phyloP scores from a whole-genome alignment of 2,113 vertebrate species.

The Zapus hudsonius region DNA sequence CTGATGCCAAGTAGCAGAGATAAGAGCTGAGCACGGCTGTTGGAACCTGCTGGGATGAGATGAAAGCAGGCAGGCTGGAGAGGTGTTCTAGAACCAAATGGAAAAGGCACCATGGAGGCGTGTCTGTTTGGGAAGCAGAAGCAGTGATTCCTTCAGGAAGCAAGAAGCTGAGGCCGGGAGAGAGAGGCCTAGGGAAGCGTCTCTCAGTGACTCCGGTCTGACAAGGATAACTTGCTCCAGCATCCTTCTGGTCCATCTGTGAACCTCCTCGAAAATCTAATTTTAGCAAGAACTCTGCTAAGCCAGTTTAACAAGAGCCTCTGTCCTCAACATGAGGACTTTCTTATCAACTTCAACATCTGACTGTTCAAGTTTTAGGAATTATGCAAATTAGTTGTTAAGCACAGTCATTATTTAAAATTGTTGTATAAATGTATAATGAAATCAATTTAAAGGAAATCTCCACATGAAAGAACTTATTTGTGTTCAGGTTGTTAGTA shows the following conservation, averaged over 20 bases:
- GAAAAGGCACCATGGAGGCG: slow-evolving; percentile 12
- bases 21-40: slow-evolving; percentile 8
- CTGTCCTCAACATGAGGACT: background rate
- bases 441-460: background rate
- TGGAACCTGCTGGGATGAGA: slow-evolving; percentile 10
- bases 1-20: background rate
- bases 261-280: background rate
- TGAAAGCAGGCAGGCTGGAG: background rate
- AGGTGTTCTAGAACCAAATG: slow-evolving; percentile 15
- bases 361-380: background rate
- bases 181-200: too few relatives aligned
- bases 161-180: background rate
- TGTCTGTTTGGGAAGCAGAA: slow-evolving; percentile 34
- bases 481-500: background rate
- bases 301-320: background rate
- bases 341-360: background rate
- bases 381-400: background rate
- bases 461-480: background rate
- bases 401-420: background rate
- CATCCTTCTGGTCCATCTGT: background rate
- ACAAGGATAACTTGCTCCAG: background rate
- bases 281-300: background rate
- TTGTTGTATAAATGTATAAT: background rate
- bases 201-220: background rate
- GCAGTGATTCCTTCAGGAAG: slow-evolving; percentile 25